phyloP scores from a whole-genome alignment of 2,113 vertebrate species.

The Podilymbus podiceps region DNA sequence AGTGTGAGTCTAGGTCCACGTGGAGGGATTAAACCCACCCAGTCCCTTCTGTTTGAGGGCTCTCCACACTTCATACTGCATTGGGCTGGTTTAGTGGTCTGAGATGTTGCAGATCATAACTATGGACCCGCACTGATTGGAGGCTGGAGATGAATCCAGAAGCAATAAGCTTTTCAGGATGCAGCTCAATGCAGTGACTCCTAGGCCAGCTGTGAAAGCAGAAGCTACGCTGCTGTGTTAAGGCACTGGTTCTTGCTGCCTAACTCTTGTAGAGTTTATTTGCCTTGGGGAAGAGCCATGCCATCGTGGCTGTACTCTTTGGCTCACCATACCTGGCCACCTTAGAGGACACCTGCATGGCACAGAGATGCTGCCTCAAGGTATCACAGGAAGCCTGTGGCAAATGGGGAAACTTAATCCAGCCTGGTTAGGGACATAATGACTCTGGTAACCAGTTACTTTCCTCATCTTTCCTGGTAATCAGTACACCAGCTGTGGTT shows the following conservation, averaged over 20 bases:
- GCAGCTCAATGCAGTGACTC: neutral
- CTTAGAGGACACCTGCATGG: neutral
- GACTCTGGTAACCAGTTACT: neutral
- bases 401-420: neutral
- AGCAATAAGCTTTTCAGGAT: neutral
- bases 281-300: accelerated
- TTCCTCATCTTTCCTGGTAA: neutral
- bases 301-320: neutral
- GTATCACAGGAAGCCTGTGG: neutral
- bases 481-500: neutral
- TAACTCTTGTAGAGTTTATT: neutral
- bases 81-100: neutral
- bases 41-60: neutral
- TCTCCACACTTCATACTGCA: neutral
- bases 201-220: neutral
- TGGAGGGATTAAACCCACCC: neutral
- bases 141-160: neutral
- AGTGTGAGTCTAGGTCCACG: neutral
- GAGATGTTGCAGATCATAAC: neutral
- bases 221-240: neutral
- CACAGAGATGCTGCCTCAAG: neutral
- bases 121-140: neutral
- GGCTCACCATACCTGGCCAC: neutral
- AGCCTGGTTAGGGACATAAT: neutral
- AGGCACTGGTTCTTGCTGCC: neutral